phyloP scores from a whole-genome alignment of 2,888 invertebrate species.

The Agrotis exclamationis region DNA sequence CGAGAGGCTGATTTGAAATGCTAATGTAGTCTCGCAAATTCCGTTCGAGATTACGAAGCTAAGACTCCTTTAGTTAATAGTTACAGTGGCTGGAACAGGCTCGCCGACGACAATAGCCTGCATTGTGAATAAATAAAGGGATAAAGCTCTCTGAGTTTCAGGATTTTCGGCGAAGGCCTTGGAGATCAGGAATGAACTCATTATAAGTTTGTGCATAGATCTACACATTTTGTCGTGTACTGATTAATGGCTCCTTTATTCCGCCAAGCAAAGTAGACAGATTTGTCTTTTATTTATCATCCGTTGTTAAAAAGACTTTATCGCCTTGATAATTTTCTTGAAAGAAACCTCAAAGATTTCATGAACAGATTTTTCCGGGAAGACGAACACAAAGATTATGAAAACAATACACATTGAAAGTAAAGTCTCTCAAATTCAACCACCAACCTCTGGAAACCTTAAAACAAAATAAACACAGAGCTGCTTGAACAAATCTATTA shows the following conservation, averaged over 20 bases:
- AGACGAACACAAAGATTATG: not conserved
- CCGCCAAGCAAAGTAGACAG: no score
- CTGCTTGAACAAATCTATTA: slow-evolving; percentile 59
- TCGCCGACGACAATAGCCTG: slow-evolving; percentile 64
- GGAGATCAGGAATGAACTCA: slow-evolving; percentile 32
- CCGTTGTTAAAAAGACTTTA: not conserved
- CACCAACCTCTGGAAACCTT: slow-evolving; percentile 13
- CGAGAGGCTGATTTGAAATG: slow-evolving; percentile 75
- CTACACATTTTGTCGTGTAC: not conserved
- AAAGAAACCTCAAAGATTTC: not conserved
- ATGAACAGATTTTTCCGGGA: not conserved
- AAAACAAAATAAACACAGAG: slow-evolving; percentile 35
- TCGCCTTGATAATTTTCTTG: no score
- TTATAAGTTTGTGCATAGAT: slow-evolving; percentile 43
- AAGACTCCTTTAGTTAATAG: slow-evolving; percentile 72
- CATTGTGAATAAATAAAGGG: slow-evolving; percentile 69
- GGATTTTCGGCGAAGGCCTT: slow-evolving; percentile 49
- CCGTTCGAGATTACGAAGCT: slow-evolving; percentile 75
- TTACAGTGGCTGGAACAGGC: slow-evolving; percentile 66
- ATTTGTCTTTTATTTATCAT: not conserved
- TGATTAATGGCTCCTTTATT: not conserved
- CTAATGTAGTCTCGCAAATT: slow-evolving; percentile 75
- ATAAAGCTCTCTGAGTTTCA: slow-evolving; percentile 58
- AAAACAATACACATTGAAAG: not conserved
- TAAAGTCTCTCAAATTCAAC: slow-evolving; percentile 2